Percentiles rank a stretch among this genome's conserved stretches.
These are phyloP conservation scores for Theonella swinhoei DNA, from an alignment of 37 sponge, comb jelly and placozoan species.

Conservation along the genomic window DNA sequence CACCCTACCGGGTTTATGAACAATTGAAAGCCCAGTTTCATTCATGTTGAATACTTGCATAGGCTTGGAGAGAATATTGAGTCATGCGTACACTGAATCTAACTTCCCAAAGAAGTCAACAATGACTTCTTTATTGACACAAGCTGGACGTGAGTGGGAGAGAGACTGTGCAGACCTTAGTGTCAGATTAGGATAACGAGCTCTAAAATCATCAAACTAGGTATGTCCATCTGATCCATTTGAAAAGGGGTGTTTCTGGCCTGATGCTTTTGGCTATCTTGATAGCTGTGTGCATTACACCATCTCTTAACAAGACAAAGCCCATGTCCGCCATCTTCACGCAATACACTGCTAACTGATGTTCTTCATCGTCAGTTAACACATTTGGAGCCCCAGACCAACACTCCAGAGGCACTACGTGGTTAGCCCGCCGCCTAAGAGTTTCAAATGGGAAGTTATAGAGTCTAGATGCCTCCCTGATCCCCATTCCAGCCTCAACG, in stretches of 20 bases:
- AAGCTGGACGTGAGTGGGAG: constrained; percentile 32
- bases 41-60: constrained; percentile 64
- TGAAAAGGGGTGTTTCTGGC: constrained; percentile 39
- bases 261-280: constrained; percentile 27
- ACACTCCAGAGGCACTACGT: constrained; percentile 35
- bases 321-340: constrained; percentile 63
- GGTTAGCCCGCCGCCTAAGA: constrained; percentile 40
- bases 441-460: constrained; percentile 57
- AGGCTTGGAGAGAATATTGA: constrained; percentile 57
- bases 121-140: constrained; percentile 42
- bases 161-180: constrained; percentile 52
- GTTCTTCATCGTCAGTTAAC: constrained; percentile 58
- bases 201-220: constrained; percentile 63
- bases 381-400: constrained; percentile 52
- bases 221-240: constrained; percentile 40
- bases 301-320: constrained; percentile 42
- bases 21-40: constrained; percentile 42
- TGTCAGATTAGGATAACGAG: constrained; percentile 35
- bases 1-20: constrained; percentile 48
- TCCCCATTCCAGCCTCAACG: constrained; percentile 28
- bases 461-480: constrained; percentile 43
- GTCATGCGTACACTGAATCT: constrained; percentile 41
- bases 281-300: constrained; percentile 48
- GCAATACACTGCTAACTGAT: constrained; percentile 14
- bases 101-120: constrained; percentile 54